These are phyloP conservation scores for Caenorhabditis sp. DNA, from an alignment of 2,888 invertebrate species.

Conservation along the genomic window DNA sequence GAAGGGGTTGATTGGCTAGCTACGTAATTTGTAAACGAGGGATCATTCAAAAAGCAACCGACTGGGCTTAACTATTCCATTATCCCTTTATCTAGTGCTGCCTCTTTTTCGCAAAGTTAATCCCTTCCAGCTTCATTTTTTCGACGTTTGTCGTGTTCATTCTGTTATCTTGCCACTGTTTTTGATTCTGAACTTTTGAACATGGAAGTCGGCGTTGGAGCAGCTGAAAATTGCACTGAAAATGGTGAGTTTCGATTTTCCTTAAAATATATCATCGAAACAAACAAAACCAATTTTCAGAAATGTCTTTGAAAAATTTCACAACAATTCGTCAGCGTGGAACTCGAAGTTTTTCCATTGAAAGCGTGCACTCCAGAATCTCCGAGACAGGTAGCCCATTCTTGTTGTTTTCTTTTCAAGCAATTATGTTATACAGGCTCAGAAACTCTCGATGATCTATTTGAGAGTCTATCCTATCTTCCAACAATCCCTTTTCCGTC, in stretches of 20 bases:
- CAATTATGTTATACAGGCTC: not conserved
- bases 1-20: too few relatives aligned
- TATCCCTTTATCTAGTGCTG: not conserved
- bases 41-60: too few relatives aligned
- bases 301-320: conserved; percentile 13
- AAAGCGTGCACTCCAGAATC: conserved; percentile 4
- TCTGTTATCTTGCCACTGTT: not conserved
- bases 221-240: too few relatives aligned
- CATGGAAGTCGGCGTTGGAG: too few relatives aligned
- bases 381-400: conserved; percentile 13
- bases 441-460: conserved; percentile 2
- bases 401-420: not conserved
- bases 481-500: conserved; percentile 10
- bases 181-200: too few relatives aligned
- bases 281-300: too few relatives aligned
- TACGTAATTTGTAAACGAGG: too few relatives aligned
- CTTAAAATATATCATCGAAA: too few relatives aligned
- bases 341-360: conserved; percentile 15
- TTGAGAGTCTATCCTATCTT: too few relatives aligned
- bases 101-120: not conserved
- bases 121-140: conserved; percentile 6
- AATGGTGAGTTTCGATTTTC: conserved; percentile 11
- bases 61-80: too few relatives aligned
- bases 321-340: not conserved
- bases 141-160: not conserved